A percentile compares a stretch with the other conserved stretches of the same genome.
Conservation (phyloP, 2,113 vertebrate genomes). For the Ictalurus furcatus region DNA sequence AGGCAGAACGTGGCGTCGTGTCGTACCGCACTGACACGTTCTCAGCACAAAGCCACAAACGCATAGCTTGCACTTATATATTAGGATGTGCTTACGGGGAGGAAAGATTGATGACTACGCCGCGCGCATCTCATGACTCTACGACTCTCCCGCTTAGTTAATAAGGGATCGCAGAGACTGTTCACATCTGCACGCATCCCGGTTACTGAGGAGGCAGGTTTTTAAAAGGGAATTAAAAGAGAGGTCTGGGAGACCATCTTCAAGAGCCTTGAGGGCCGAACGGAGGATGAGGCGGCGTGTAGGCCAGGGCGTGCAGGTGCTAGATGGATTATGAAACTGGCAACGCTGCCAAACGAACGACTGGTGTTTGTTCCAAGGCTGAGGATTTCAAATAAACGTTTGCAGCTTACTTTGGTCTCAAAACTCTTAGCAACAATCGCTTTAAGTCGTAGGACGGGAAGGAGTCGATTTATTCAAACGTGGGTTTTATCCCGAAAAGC, state of each 20-base stretch:
- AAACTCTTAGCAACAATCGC: conserved; percentile 36
- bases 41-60: conserved; percentile 45
- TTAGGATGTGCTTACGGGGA: conserved; percentile 50
- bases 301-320: conserved; percentile 34
- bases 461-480: conserved; percentile 54
- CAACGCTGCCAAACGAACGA: neutral
- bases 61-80: conserved; percentile 49
- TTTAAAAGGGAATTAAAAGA: conserved; percentile 51
- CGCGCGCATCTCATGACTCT: conserved; percentile 37
- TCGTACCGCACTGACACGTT: conserved; percentile 29
- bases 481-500: conserved; percentile 43
- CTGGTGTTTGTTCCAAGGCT: conserved; percentile 34
- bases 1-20: conserved; percentile 1
- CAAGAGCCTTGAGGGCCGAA: conserved; percentile 40
- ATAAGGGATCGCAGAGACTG: conserved; percentile 43
- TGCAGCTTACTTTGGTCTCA: conserved; percentile 29
- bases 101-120: conserved; percentile 55
- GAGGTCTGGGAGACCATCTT: conserved; percentile 48
- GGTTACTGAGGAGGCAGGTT: conserved; percentile 22
- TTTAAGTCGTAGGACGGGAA: conserved; percentile 45
- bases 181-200: conserved; percentile 34
- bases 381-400: conserved; percentile 51
- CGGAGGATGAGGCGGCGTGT: conserved; percentile 38
- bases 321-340: conserved; percentile 54
- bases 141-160: conserved; percentile 48